Percentiles rank a stretch among this genome's conserved stretches.
Evolutionary conservation across 2,888 invertebrate genomes (phyloP).

Genomic region (Metellina segmentata): DNA sequence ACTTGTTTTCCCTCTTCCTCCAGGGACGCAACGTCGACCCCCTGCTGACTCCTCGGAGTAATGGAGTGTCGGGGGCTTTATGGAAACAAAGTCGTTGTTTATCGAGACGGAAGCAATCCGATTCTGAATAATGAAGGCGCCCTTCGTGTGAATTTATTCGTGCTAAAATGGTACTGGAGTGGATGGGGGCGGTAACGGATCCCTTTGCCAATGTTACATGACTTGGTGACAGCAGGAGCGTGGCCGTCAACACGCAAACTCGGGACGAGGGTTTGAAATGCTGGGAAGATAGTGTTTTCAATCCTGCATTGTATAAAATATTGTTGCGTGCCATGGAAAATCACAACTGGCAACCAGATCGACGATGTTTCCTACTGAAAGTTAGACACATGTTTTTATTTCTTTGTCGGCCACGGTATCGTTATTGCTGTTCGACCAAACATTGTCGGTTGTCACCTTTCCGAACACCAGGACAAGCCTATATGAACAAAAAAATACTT

Average conservation of each 20-base stretch:
- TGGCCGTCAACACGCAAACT: slow-evolving; percentile 22
- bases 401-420: no score
- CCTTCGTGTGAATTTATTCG: slow-evolving; percentile 11
- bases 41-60: not conserved
- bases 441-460: no score
- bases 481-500: no score
- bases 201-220: not conserved
- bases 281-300: not conserved
- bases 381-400: not conserved
- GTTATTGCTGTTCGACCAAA: no score
- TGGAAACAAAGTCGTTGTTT: slow-evolving; percentile 30
- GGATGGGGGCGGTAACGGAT: not conserved
- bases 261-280: not conserved
- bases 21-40: not conserved
- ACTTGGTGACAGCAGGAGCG: slow-evolving; percentile 37
- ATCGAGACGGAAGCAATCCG: slow-evolving; percentile 28
- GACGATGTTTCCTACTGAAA: not conserved
- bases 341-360: not conserved
- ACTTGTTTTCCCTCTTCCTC: not conserved
- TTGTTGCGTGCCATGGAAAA: not conserved
- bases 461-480: no score
- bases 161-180: slow-evolving; percentile 1
- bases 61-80: slow-evolving; percentile 32
- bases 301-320: not conserved
- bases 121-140: slow-evolving; percentile 28